These are phyloP conservation scores for Micropoecilia bifurca DNA, from an alignment of 2,797 vertebrate species.

Conservation along the genomic window DNA sequence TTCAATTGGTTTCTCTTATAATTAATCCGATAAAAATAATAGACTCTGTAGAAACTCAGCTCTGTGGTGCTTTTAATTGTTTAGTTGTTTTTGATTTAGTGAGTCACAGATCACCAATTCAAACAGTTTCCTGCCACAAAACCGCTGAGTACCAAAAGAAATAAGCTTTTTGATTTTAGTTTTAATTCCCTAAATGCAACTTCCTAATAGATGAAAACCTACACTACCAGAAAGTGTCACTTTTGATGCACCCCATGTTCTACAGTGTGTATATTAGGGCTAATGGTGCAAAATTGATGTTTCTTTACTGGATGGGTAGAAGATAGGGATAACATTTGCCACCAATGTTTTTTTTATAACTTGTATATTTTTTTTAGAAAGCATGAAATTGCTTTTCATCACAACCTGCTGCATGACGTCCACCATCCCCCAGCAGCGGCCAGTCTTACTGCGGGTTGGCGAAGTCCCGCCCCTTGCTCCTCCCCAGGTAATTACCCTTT, in stretches of 20 bases:
- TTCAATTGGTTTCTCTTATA: neutral
- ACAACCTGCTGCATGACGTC: too few species aligned
- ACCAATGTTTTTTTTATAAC: neutral
- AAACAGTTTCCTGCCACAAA: neutral
- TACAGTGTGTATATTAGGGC: neutral
- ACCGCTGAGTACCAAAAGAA: neutral
- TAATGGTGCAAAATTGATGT: neutral
- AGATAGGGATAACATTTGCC: neutral
- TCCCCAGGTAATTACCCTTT: too few species aligned
- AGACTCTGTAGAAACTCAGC: neutral
- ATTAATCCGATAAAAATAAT: neutral
- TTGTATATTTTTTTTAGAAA: neutral
- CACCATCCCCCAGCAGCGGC: too few species aligned
- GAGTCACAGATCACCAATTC: neutral
- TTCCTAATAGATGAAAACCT: neutral
- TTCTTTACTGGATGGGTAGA: neutral
- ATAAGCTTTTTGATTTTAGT: neutral
- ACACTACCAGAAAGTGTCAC: neutral
- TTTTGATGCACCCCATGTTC: neutral
- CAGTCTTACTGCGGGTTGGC: too few species aligned
- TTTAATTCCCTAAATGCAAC: neutral
- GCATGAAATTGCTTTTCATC: neutral
- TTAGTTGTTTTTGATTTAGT: conserved; percentile 11
- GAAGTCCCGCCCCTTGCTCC: too few species aligned
- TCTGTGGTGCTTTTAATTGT: neutral